Evolutionary conservation across 2,888 invertebrate genomes (phyloP), one percentile per base, ranked within the genome.

Genomic region (Drosophila trichaetosa): DNA sequence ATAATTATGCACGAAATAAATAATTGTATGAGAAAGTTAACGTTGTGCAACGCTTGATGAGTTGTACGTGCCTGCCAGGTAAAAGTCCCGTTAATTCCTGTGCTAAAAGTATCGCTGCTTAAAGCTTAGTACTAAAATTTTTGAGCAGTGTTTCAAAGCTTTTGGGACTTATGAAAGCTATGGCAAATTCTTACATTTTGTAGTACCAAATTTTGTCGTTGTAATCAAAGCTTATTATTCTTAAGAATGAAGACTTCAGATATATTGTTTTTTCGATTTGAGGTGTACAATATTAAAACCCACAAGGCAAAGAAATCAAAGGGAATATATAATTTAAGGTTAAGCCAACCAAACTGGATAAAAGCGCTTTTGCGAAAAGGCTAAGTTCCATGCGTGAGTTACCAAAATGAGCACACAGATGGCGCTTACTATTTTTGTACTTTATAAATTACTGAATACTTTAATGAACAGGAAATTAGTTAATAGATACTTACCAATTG

Each of bases 391-490:
- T 24, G 2, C 11, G 11, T 0, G 11, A 56, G 62, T 46, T 65
- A 38, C 33, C 18, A 4, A 0, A 10, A 21, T 4, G 0, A 24
- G 11, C 5, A 13, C 56, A 76, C 11, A 77, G 77, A 42, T 66
- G 77, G 59, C 77, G 76, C 71, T 53, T 13, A 18, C 13, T 6
- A 10, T 18, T 21, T 16, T 4, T 16, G 1, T 4, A 29, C 11
- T 16, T 27, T 5, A 29, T 38, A 13, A 34, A n/a, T 46, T 7
- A 18, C 7, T 2, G 27, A 18, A 21, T 59, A 33, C 16, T 34
- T 38, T 31, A 27, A 18, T 4, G 8, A 70, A 56, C 7, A 38
- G 4, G 3, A 4, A 72, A 56, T 27, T 8, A 27, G 27, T n/a
- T 56, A n/a, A 4, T 13, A n/a, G 5, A 51, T 31, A 27, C 38